Percentiles rank a stretch among this genome's conserved stretches.
phyloP scores from a whole-genome alignment of 2,888 invertebrate genomes.

The Palloptera scutellata region DNA sequence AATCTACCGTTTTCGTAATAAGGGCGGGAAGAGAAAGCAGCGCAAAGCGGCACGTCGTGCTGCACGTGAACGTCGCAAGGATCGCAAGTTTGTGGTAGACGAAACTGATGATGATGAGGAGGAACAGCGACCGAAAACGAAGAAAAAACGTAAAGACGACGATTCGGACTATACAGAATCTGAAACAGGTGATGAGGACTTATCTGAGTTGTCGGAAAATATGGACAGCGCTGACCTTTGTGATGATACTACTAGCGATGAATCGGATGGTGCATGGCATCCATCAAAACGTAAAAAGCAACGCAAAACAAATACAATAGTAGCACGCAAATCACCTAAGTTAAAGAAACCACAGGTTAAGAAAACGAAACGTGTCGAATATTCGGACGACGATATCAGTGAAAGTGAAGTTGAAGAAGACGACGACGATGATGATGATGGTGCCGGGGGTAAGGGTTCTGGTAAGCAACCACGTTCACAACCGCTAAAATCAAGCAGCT shows the following conservation, averaged over 20 bases:
- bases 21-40: constrained; percentile 65
- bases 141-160: constrained; percentile 66
- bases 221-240: constrained; percentile 63
- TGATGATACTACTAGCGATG: constrained; percentile 62
- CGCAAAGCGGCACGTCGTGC: constrained; percentile 66
- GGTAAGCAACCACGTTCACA: constrained; percentile 58
- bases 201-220: constrained; percentile 60
- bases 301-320: constrained; percentile 44
- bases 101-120: constrained; percentile 67
- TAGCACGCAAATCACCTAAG: constrained; percentile 56
- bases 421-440: constrained; percentile 66
- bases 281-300: constrained; percentile 60
- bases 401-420: constrained; percentile 73
- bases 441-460: constrained; percentile 52
- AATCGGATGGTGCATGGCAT: constrained; percentile 61
- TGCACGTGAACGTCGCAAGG: constrained; percentile 60
- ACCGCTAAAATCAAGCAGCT: constrained; percentile 46
- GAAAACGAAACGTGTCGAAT: constrained; percentile 54
- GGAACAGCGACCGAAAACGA: constrained; percentile 64
- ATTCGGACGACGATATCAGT: constrained; percentile 60
- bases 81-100: constrained; percentile 65
- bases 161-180: constrained; percentile 69
- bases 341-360: constrained; percentile 48
- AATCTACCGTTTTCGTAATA: constrained; percentile 64
- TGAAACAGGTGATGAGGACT: constrained; percentile 66